Evolutionary conservation across 2,797 vertebrate species (phyloP), one percentile per base, ranked within the genome.

Genomic region (Oreonectes daqikongensis): DNA sequence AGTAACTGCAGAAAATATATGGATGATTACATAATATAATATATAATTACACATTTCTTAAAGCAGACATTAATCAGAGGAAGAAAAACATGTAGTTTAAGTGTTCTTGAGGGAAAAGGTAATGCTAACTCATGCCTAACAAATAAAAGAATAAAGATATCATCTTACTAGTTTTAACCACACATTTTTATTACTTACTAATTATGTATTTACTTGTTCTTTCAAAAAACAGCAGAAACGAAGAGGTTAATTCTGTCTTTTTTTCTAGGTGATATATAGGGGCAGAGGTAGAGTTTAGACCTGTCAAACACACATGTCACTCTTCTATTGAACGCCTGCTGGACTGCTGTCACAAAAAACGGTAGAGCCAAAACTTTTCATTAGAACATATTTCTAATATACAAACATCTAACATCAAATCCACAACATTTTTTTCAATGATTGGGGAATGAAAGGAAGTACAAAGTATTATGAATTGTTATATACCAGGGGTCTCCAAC

Each of bases 181-280:
- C 5, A 59, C 2, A 46, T 46, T 53, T 53, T 22, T 53, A 11
- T 22, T 55, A 26, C 10, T 55, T 24, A 55, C 11, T 55, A 5
- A n/a, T 55, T 24, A 17, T 57, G 0, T 14, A 42, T 18, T 18
- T 46, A 6, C 15, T 46, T 46, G 14, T 28, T 59, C 14, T 24
- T 20, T 50, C 24, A 17, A 28, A 57, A 35, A 48, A 69, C n/a
- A 69, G 44, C 65, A 69, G 75, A 61, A 69, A 69, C 79, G 79
- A 90, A 93, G 81, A 90, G 89, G 93, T 94, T 93, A 94, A 94
- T 71, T 74, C 53, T 84, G 71, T 82, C 72, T 75, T 72, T 69
- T 78, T 77, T 32, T 55, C 70, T 40, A 64, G 72, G 64, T 79
- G 71, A 82, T 32, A 75, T 80, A 79, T 80, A 85, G 84, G 81